These are phyloP conservation scores for Etia nguti DNA, from an alignment of 2,113 vertebrate genomes.

Conservation along the genomic window DNA sequence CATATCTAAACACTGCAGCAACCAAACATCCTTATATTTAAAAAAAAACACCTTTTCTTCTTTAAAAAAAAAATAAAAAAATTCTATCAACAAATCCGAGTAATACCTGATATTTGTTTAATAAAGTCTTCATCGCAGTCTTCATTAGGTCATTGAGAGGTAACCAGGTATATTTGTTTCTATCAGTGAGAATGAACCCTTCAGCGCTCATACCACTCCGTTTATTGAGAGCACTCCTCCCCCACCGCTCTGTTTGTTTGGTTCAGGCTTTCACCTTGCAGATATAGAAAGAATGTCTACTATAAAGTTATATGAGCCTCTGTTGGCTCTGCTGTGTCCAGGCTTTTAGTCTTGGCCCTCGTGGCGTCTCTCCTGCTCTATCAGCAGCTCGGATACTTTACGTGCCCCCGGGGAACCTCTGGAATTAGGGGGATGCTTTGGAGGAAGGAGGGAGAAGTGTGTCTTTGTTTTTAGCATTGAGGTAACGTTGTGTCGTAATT, in stretches of 20 bases:
- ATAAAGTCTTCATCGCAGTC: neutral
- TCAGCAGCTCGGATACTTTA: neutral
- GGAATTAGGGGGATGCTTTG: neutral
- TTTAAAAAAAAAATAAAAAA: neutral
- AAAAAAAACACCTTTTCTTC: neutral
- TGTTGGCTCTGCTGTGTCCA: neutral
- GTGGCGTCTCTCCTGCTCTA: neutral
- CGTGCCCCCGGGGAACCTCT: neutral
- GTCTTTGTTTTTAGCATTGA: neutral
- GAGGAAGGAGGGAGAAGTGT: neutral
- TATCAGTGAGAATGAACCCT: neutral
- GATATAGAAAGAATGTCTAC: slow-evolving; percentile 21
- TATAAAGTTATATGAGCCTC: slow-evolving; percentile 35
- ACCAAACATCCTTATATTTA: neutral
- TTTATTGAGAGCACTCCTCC: neutral
- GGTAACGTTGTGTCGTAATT: neutral
- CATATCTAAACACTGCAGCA: neutral
- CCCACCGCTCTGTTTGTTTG: neutral
- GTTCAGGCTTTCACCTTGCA: slow-evolving; percentile 32
- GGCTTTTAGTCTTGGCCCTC: slow-evolving; percentile 34
- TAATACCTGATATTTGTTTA: neutral
- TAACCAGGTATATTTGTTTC: neutral
- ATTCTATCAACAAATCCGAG: neutral
- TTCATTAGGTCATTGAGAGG: neutral
- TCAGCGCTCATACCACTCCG: neutral